Evolutionary conservation across 2,888 invertebrate genomes (phyloP), one percentile per base, ranked within the genome.

Genomic region (Phorcus lineatus): DNA sequence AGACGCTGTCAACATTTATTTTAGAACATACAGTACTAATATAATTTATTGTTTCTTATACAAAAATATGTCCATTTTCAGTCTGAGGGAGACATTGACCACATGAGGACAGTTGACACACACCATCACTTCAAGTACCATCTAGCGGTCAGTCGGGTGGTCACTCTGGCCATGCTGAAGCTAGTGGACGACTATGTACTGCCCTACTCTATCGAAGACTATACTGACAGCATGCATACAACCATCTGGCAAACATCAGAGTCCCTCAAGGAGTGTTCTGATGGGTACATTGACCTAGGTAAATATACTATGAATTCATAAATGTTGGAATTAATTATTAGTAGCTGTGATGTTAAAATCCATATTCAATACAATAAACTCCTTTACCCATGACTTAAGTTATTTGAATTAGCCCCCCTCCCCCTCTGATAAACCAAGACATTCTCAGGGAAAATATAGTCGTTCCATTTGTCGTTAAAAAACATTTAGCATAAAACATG

Each of bases 121-220:
- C 53, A 57, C 0, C 86, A 86, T 31, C 86, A 86, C 77, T 83
- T 81, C 81, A 85, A 84, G 62, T 87, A 84, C 67, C 86, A 86
- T 77, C 31, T 85, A 3, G 83, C 86, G 17, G 86, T 84, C 17
- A 66, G 82, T 28, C 84, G 85, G 54, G 84, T 86, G 77, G 78
- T 84, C 66, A 74, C 82, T 75, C 81, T 84, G 83, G 62, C 82
- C 13, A 19, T 84, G 77, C 75, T 86, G 19, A 81, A 74, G 28
- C 67, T 87, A 28, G 78, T 85, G 11, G 87, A 87, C 77, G 81
- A 83, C 19, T 66, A 81, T n/a, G 40, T 86, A 22, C 74, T 86
- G 28, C 84, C 84, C 16, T 79, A 57, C 40, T 81, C 80, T n/a
- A 47, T 84, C n/a, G 31, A 17, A 6, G 54, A 78, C 36, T 80